Evolutionary conservation across 2,888 invertebrate species (phyloP).

Genomic region (Neoascia interrupta): DNA sequence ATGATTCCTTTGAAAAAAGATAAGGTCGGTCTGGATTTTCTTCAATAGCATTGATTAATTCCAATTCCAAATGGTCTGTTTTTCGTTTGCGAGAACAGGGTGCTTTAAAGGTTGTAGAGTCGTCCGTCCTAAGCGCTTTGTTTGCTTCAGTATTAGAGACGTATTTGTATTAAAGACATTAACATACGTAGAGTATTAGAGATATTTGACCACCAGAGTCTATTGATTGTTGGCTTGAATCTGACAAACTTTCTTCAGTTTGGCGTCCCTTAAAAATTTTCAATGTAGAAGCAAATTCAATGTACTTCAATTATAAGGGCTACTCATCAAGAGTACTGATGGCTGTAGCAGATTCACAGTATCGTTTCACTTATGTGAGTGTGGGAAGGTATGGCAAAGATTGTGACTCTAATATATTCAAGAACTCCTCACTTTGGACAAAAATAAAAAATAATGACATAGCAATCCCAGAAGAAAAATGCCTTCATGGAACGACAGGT

Average conservation of each 20-base stretch:
- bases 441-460: not conserved
- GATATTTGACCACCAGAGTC: not conserved
- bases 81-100: slow-evolving; percentile 1
- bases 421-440: too few relatives aligned
- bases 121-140: not conserved
- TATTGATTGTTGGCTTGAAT: not conserved
- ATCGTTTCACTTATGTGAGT: not conserved
- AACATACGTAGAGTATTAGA: too few relatives aligned
- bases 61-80: not conserved
- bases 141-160: not conserved
- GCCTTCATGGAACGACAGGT: not conserved
- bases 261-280: not conserved
- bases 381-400: not conserved
- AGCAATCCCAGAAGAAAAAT: not conserved
- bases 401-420: too few relatives aligned
- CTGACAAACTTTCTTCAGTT: slow-evolving; percentile 6
- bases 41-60: slow-evolving; percentile 2
- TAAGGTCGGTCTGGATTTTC: not conserved
- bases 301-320: not conserved
- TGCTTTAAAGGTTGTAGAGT: slow-evolving; percentile 2
- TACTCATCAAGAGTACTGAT: not conserved
- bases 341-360: not conserved
- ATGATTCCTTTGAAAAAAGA: too few relatives aligned
- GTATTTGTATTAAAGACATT: not conserved
- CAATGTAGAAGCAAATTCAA: not conserved